phyloP scores from a whole-genome alignment of 2,113 vertebrate genomes.

The Nerophis lumbriciformis region DNA sequence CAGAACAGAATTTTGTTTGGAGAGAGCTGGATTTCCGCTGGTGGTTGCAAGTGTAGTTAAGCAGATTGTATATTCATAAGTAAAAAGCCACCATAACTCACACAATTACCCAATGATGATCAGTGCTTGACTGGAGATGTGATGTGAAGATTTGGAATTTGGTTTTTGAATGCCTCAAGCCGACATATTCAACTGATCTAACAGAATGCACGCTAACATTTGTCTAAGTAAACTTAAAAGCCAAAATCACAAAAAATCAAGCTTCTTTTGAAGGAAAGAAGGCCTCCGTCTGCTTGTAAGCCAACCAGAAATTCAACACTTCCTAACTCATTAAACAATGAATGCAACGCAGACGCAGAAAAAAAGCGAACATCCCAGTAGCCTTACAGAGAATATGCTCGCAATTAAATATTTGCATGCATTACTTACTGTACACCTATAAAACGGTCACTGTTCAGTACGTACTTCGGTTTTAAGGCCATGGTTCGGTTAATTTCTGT shows the following conservation, averaged over 20 bases:
- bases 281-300: slow-evolving; percentile 45
- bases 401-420: slow-evolving; percentile 58
- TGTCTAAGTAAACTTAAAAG: slow-evolving; percentile 32
- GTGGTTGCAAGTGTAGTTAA: slow-evolving; percentile 34
- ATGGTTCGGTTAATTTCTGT: no score
- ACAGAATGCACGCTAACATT: slow-evolving; percentile 35
- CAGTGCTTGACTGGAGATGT: slow-evolving; percentile 26
- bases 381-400: slow-evolving; percentile 46
- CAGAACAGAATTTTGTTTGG: slow-evolving; percentile 22
- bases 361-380: slow-evolving; percentile 29
- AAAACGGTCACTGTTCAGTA: no score
- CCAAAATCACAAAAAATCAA: slow-evolving; percentile 54
- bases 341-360: slow-evolving; percentile 18
- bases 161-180: slow-evolving; percentile 21
- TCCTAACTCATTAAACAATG: slow-evolving; percentile 54
- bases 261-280: slow-evolving; percentile 45
- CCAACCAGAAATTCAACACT: slow-evolving; percentile 43
- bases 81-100: slow-evolving; percentile 40
- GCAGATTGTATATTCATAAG: slow-evolving; percentile 33
- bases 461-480: no score
- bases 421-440: background rate
- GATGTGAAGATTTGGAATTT: slow-evolving; percentile 22
- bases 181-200: slow-evolving; percentile 37
- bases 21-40: slow-evolving; percentile 30
- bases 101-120: slow-evolving; percentile 28